A percentile compares a stretch with the other conserved stretches of the same genome.
Conservation (phyloP, 2,797 vertebrate species). For the Bothrops alternatus region DNA sequence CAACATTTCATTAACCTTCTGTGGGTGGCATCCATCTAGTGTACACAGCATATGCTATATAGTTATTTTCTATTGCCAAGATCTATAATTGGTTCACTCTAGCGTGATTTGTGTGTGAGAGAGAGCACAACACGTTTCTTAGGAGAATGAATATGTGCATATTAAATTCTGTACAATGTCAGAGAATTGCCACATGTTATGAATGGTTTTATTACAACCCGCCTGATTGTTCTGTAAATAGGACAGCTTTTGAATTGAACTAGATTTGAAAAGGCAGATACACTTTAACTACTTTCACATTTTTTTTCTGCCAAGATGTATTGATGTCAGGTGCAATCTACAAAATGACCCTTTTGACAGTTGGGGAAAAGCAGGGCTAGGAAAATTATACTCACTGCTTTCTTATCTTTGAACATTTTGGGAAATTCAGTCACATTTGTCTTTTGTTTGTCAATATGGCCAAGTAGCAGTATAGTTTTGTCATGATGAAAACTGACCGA, state of each 20-base stretch:
- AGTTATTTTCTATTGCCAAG: slow-evolving; percentile 24
- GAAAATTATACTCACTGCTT: background rate
- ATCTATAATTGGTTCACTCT: slow-evolving; percentile 14
- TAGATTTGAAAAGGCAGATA: slow-evolving; percentile 14
- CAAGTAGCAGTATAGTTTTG: background rate
- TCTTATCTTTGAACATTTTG: background rate
- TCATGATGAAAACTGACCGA: slow-evolving; percentile 10
- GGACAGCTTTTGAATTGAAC: slow-evolving; percentile 50
- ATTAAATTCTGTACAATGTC: slow-evolving; percentile 39
- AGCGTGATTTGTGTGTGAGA: background rate
- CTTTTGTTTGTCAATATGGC: background rate
- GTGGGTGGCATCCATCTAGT: slow-evolving; percentile 22
- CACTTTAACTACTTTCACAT: slow-evolving; percentile 20
- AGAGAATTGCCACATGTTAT: slow-evolving; percentile 28
- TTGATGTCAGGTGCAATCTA: slow-evolving; percentile 10
- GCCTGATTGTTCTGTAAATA: slow-evolving; percentile 51
- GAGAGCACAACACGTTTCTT: background rate
- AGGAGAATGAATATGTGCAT: slow-evolving; percentile 31
- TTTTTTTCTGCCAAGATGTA: slow-evolving; percentile 19
- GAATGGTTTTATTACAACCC: slow-evolving; percentile 34
- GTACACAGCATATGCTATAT: slow-evolving; percentile 4
- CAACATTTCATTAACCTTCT: slow-evolving; percentile 49
- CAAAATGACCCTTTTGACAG: background rate
- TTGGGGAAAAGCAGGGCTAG: background rate
- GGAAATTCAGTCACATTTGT: background rate